Evolutionary conservation across 2,888 invertebrate genomes (phyloP), one percentile per base, ranked within the genome.

Genomic region (Thera britannica): DNA sequence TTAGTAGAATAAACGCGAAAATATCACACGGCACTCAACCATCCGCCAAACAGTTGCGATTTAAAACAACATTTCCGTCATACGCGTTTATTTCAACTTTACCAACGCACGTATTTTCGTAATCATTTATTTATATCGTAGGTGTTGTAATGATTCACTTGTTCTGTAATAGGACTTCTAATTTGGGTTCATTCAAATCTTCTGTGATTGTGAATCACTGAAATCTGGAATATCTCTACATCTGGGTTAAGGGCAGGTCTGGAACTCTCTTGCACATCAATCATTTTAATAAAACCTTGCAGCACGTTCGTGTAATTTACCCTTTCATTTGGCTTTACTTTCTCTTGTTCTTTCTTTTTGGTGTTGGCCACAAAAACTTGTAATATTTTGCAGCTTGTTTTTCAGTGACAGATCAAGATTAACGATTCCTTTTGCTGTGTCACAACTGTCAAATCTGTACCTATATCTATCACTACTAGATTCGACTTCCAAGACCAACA

Each of bases 171-270:
- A 64, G 59, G 49, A 58, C 49, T 60, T 72, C 66, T 70, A 68
- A 72, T 67, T 70, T 65, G 57, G 70, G 58, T 78, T 72, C 82
- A 80, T 80, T 82, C 78, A 80, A 79, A 76, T 79, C 77, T 73
- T 77, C 55, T 41, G 38, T 56, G 38, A 56, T 56, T 56, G 59
- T 77, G 72, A 74, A 68, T 80, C 81, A 41, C 54, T 73, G 72
- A 71, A 77, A 78, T 77, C 78, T 79, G 77, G 74, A 76, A 73
- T 77, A 77, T 72, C 68, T 77, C 44, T 48, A 11, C 65, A 82
- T 78, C 72, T 80, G 61, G 79, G 80, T 82, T 80, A 82, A 83
- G 80, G 83, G 71, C 78, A 60, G 56, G 66, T 68, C 62, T 70
- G 73, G 7, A 68, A 71, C 72, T 76, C 76, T 73, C 6, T 41